Base-by-base conservation (phyloP, 1,140 invertebrate species). In the Habropoda laboriosa region DNA sequence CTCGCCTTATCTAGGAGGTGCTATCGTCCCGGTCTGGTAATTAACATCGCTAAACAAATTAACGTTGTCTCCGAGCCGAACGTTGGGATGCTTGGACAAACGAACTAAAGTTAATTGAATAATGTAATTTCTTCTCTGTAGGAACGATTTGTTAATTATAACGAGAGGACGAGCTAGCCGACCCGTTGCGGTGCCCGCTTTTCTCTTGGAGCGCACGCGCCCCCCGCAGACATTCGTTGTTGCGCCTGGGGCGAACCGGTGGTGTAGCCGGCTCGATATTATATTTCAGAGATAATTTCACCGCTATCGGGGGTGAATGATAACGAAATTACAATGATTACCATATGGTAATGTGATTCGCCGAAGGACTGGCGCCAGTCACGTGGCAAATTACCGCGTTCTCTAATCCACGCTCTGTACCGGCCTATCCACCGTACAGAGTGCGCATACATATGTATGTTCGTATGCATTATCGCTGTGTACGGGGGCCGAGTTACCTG, bases 331-430 rank as follows among this genome's bases (percentile, higher is more conserved):
- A 81, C 35, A 57, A 70, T 81, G 86, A 89, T 89, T 89, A 87
- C 81, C 84, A 85, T 88, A 89, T 89, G 87, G 86, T 88, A 89
- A 89, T 90, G 79, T 35, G 71, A 89, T 83, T 63, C 81, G 77
- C 49, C 78, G 83, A 88, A 90, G 82, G 86, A 88, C 76, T 86
- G 80, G 80, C 84, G 86, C 81, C 79, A 80, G 76, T 84, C 84
- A 83, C 73, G 70, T 82, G 80, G 82, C 82, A 90, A 89, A 89
- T 89, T 90, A 87, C 77, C 64, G 81, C 66, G 78, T 85, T 82
- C 78, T 83, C 66, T 83, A 82, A 79, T 79, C 76, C 71, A 58
- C 78, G 61, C 30, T 67, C 61, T 80, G 47, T 47, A 30, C 38
- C 40, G 53, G 49, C 16, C 74, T 57, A 67, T 58, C 53, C 42